Conservation (phyloP, 1,140 invertebrate genomes). For the Macrocentrus cingulum region DNA sequence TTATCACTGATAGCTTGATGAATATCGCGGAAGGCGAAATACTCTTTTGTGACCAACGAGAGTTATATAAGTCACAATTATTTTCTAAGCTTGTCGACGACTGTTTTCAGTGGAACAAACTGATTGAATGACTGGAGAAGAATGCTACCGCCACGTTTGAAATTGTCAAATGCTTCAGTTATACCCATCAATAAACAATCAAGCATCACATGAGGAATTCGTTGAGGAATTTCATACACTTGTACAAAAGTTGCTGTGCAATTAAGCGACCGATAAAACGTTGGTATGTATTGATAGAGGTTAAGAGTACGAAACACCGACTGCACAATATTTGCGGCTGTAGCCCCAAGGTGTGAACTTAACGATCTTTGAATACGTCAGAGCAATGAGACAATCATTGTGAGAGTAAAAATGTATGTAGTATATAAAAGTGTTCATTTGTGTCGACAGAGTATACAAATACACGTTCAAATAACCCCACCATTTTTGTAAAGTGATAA, state of each 20-base stretch:
- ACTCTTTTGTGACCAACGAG: constrained; percentile 29
- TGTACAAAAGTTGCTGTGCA: not conserved
- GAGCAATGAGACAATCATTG: not conserved
- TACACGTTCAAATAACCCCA: no score
- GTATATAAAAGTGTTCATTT: no score
- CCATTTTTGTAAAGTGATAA: no score
- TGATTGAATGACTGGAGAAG: not conserved
- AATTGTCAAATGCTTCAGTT: constrained; percentile 2
- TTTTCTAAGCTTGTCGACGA: constrained; percentile 41
- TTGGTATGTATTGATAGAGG: no score
- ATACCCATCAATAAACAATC: no score
- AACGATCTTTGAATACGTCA: constrained; percentile 1
- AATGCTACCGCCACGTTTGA: not conserved
- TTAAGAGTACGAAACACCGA: no score
- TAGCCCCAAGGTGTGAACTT: constrained; percentile 15
- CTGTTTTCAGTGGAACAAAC: not conserved
- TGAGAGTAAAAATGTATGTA: not conserved
- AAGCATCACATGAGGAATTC: no score
- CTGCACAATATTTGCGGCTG: constrained; percentile 9
- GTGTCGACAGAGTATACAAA: no score
- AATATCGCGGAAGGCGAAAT: constrained; percentile 9
- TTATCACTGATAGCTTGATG: not conserved
- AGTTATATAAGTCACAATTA: constrained; percentile 46
- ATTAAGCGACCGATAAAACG: not conserved
- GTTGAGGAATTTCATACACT: no score